phyloP scores from a whole-genome alignment of 1,140 invertebrate genomes.

The Bombus confusus region DNA sequence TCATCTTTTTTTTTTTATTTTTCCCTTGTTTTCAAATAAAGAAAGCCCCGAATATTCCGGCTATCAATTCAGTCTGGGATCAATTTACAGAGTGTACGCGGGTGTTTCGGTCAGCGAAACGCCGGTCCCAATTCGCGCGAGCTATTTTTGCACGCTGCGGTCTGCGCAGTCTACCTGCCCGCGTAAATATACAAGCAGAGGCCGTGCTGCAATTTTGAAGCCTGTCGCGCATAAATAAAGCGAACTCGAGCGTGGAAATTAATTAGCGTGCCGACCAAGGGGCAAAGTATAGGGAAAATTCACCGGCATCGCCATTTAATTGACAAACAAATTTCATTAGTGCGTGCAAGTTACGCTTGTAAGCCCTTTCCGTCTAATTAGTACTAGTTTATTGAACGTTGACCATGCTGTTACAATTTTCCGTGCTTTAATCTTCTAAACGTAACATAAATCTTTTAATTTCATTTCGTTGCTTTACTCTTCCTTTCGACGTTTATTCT shows the following conservation, averaged over 20 bases:
- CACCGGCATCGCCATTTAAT: conserved; percentile 63
- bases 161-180: conserved; percentile 30
- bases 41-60: conserved; percentile 17
- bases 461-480: background rate
- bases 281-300: conserved; percentile 67
- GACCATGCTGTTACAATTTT: background rate
- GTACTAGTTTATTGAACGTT: conserved; percentile 9
- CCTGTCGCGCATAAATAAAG: conserved; percentile 74
- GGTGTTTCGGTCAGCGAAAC: conserved; percentile 35
- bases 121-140: conserved; percentile 23
- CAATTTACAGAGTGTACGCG: conserved; percentile 35
- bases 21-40: conserved; percentile 13
- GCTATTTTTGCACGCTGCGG: conserved; percentile 55
- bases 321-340: conserved; percentile 68
- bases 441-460: background rate
- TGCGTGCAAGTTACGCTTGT: conserved; percentile 42
- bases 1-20: background rate
- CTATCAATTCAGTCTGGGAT: conserved; percentile 39
- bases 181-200: conserved; percentile 59
- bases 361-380: conserved; percentile 31
- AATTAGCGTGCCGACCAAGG: conserved; percentile 66
- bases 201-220: conserved; percentile 65
- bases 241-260: conserved; percentile 70
- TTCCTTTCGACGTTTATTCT: background rate
- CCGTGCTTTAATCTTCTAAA: background rate